Evolutionary conservation across 2,888 invertebrate genomes (phyloP), one percentile per base, ranked within the genome.

Genomic region (Heliconius ismenius): DNA sequence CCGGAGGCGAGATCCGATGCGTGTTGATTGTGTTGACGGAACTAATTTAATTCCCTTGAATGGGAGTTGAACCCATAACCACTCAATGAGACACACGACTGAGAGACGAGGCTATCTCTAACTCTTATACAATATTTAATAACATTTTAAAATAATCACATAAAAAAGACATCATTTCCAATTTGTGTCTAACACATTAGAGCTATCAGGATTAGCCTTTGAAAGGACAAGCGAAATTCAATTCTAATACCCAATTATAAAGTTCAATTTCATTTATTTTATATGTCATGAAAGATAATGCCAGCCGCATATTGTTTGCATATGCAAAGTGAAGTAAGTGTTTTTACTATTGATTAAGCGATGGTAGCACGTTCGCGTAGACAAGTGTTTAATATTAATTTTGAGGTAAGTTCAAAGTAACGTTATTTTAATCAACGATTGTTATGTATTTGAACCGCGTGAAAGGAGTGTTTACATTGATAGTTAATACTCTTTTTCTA

Each of bases 261-360:
- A 65, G 77, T 70, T 39, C 24, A 70, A 68, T 76, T 78, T 82
- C 62, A 68, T 28, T 21, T 78, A 75, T 63, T 24, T 11, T 28
- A 11, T 63, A 9, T 58, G 21, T 49, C 28, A 69, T 79, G 77
- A 72, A 76, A 80, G 79, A 81, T 82, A 82, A 81, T 87, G 89
- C 86, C 86, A 86, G 85, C 83, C 85, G 85, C 90, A 90, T 85
- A 85, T 83, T 90, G 88, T 92, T 92, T 92, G 91, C 91, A 86
- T 92, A 92, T 91, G 91, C 91, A 90, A 90, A 90, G 89, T 89
- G 91, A 91, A 84, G 83, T 82, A 86, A 90, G 89, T 91, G 92
- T 91, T 92, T 91, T 92, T 91, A 87, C 87, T 89, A 89, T 90
- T 92, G 92, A 92, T 92, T 92, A 92, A 91, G 87, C 86, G 86